phyloP scores from a whole-genome alignment of 1,140 invertebrate genomes.

The Monochamus saltuarius region DNA sequence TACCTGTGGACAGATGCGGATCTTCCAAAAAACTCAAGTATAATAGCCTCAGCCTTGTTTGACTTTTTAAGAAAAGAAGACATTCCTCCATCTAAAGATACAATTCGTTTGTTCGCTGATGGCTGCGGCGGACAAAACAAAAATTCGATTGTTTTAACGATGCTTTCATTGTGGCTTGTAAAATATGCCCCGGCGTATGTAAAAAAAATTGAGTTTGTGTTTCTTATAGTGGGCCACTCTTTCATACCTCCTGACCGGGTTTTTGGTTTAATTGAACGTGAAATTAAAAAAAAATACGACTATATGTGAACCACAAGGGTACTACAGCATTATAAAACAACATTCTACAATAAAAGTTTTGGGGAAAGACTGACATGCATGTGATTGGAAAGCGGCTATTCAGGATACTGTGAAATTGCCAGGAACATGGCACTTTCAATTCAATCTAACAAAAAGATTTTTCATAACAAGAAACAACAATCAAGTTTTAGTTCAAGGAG shows the following conservation, averaged over 20 bases:
- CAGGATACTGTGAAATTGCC: constrained; percentile 7
- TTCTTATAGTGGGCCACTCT: constrained; percentile 9
- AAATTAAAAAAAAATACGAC: too few relatives aligned
- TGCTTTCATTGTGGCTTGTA: constrained; percentile 1
- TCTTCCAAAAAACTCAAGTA: too few relatives aligned
- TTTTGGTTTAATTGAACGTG: constrained; percentile 17
- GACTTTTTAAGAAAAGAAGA: not conserved
- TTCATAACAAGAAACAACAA: constrained; percentile 16
- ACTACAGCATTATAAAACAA: too few relatives aligned
- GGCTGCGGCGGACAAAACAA: constrained; percentile 7
- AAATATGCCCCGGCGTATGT: constrained; percentile 2
- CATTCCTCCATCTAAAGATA: not conserved
- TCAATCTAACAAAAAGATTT: constrained; percentile 11
- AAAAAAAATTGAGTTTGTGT: constrained; percentile 12
- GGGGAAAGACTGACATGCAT: too few relatives aligned
- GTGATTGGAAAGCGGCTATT: constrained; percentile 17
- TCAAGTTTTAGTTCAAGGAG: too few relatives aligned
- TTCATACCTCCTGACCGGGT: constrained; percentile 14
- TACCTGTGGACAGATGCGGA: too few relatives aligned
- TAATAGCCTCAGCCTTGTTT: constrained; percentile 1
- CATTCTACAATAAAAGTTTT: too few relatives aligned
- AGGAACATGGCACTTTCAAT: constrained; percentile 19
- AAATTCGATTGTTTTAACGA: constrained; percentile 12
- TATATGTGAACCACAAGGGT: too few relatives aligned
- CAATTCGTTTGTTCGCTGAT: constrained; percentile 4